Conservation (phyloP, 2,113 vertebrate genomes). For the Aythya baeri region DNA sequence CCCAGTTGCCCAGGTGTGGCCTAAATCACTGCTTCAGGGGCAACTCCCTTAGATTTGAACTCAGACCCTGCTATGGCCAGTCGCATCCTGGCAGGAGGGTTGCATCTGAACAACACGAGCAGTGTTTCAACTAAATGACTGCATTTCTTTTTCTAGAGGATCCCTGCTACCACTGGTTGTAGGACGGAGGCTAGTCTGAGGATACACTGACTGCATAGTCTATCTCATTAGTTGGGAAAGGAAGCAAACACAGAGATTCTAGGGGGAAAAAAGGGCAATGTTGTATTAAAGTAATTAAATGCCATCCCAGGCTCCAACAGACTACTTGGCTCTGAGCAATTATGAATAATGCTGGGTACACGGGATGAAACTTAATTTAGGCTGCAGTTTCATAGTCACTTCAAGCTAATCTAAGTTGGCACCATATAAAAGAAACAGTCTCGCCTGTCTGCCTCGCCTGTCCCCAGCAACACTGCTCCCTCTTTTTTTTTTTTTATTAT, state of each 20-base stretch:
- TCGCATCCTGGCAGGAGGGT: neutral
- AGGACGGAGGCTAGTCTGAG: neutral
- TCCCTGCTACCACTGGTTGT: neutral
- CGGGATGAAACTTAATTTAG: constrained; percentile 41
- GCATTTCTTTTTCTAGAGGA: constrained; percentile 1
- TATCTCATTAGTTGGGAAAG: neutral
- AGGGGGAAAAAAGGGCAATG: neutral
- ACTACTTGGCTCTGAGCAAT: neutral
- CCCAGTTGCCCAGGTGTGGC: neutral
- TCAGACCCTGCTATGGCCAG: neutral
- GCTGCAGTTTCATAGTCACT: constrained; percentile 18
- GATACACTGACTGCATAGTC: neutral
- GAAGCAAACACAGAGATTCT: neutral
- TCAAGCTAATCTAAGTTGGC: constrained; percentile 35
- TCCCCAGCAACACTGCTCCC: neutral
- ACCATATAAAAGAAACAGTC: neutral
- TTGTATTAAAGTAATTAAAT: constrained; percentile 21
- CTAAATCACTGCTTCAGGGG: neutral
- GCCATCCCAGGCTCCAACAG: neutral
- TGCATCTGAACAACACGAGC: neutral
- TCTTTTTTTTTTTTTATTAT: neutral
- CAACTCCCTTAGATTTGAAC: neutral
- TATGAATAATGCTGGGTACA: constrained; percentile 5
- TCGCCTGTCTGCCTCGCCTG: neutral
- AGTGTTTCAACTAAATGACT: neutral